A percentile compares a stretch with the other conserved stretches of the same genome.
phyloP scores from a whole-genome alignment of 1,140 invertebrate genomes.

The Rhyacophila brunnea region DNA sequence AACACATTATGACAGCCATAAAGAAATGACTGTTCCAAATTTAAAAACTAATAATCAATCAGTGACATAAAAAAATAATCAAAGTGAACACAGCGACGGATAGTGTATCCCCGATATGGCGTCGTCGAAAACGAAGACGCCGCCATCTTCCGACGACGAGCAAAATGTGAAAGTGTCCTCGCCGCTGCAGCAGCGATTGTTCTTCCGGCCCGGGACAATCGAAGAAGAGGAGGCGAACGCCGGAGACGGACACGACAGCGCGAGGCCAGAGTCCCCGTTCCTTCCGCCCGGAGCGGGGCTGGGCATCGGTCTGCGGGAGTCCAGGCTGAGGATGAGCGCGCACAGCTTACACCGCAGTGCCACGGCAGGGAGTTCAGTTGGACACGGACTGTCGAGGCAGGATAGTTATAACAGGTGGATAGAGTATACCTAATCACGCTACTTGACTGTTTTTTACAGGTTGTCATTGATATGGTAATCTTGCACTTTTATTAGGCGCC shows the following conservation, averaged over 20 bases:
- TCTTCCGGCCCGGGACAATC: conserved; percentile 51
- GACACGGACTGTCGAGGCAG: conserved; percentile 46
- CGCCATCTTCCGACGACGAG: conserved; percentile 19
- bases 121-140: conserved; percentile 8
- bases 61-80: not conserved
- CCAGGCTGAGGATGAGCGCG: conserved; percentile 41
- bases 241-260: conserved; percentile 45
- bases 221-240: conserved; percentile 53
- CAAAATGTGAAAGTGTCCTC: conserved; percentile 4
- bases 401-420: conserved; percentile 48
- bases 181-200: conserved; percentile 34
- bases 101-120: not conserved
- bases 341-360: conserved; percentile 51
- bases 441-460: too few relatives aligned
- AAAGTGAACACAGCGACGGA: too few relatives aligned
- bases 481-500: too few relatives aligned
- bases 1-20: not conserved
- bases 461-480: too few relatives aligned
- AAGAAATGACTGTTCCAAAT: not conserved
- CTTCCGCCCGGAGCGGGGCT: conserved; percentile 30
- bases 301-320: conserved; percentile 42
- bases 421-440: too few relatives aligned
- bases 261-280: conserved; percentile 48
- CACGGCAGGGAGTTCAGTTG: conserved; percentile 52
- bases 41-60: not conserved